Percentiles rank a stretch among this genome's conserved stretches.
phyloP scores from a whole-genome alignment of 2,797 vertebrate species.

The Eremophila alpestris region DNA sequence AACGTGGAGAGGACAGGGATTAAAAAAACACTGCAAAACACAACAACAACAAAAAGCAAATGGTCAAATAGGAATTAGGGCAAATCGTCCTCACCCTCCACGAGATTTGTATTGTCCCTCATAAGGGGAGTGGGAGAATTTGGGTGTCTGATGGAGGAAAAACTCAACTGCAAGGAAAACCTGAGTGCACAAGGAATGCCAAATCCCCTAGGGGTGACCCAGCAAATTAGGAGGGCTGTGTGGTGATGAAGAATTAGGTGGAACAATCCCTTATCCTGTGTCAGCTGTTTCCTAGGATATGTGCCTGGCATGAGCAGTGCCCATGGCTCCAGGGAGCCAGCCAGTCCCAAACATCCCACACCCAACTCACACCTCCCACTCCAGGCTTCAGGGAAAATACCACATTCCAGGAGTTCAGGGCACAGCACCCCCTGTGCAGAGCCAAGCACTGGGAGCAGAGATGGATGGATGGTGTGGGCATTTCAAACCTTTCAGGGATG shows the following conservation, averaged over 20 bases:
- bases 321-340: not conserved
- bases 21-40: not conserved
- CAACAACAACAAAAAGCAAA: not conserved
- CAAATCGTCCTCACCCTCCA: accelerated
- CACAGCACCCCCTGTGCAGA: not conserved
- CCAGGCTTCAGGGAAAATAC: not conserved
- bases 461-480: not conserved
- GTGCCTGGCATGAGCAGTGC: not conserved
- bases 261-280: not conserved
- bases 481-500: not conserved
- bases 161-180: not conserved
- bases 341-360: not conserved
- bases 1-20: not conserved
- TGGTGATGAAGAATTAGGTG: not conserved
- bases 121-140: not conserved
- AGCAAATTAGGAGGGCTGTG: not conserved
- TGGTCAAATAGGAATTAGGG: not conserved
- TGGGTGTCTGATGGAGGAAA: not conserved
- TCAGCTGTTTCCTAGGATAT: not conserved
- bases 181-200: not conserved
- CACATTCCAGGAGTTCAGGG: not conserved
- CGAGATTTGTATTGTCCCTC: not conserved
- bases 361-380: not conserved
- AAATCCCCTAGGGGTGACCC: not conserved
- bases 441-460: not conserved